Percentiles rank a stretch among this genome's conserved stretches.
Conservation (phyloP, 1,140 invertebrate species). For the Oryctes rhinoceros region DNA sequence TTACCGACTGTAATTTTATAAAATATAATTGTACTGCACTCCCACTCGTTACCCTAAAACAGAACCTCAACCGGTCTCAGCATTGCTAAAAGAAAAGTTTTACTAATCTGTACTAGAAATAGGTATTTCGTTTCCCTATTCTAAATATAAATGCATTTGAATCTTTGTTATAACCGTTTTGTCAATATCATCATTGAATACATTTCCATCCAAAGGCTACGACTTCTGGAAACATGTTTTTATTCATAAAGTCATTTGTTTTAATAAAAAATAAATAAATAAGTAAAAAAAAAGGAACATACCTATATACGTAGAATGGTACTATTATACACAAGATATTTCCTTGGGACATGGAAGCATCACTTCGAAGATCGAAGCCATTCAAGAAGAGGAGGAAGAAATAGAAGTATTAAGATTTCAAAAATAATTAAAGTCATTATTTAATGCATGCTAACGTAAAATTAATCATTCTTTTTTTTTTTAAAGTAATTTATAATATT, state of each 20-base stretch:
- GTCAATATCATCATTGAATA: slow-evolving; percentile 10
- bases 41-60: too few relatives aligned
- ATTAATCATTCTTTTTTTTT: background rate
- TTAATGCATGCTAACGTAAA: background rate
- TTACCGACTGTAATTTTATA: too few relatives aligned
- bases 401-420: background rate
- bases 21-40: too few relatives aligned
- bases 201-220: slow-evolving; percentile 14
- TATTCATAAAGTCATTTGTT: slow-evolving; percentile 1
- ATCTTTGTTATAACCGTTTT: background rate
- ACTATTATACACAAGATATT: background rate
- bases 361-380: slow-evolving; percentile 15
- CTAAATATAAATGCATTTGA: slow-evolving; percentile 2
- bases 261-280: background rate
- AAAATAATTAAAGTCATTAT: slow-evolving; percentile 7
- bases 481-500: background rate
- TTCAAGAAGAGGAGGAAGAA: slow-evolving; percentile 5
- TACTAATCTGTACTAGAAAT: background rate
- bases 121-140: background rate
- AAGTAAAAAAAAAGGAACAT: background rate
- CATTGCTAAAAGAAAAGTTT: too few relatives aligned
- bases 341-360: slow-evolving; percentile 1
- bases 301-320: background rate
- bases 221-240: slow-evolving; percentile 3
- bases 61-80: background rate